Evolutionary conservation across 2,888 invertebrate species (phyloP).

Genomic region (Hydrotaea cyrtoneurina): DNA sequence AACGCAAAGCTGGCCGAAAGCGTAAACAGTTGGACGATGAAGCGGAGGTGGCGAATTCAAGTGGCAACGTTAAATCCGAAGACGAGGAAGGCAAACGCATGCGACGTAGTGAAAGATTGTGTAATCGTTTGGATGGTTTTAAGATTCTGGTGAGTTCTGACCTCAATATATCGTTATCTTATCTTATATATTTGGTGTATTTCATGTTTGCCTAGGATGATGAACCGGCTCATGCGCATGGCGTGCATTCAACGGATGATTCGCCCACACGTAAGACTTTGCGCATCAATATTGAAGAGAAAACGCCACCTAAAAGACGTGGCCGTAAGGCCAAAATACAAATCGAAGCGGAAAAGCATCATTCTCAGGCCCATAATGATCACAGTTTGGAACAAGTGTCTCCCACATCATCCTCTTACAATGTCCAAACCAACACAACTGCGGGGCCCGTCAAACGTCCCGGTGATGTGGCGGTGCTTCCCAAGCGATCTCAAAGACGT

Average conservation of each 20-base stretch:
- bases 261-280: slow-evolving; percentile 51
- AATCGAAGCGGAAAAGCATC: slow-evolving; percentile 53
- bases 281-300: slow-evolving; percentile 71
- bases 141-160: slow-evolving; percentile 69
- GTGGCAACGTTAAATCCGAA: slow-evolving; percentile 41
- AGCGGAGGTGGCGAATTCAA: slow-evolving; percentile 4
- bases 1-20: slow-evolving; percentile 72
- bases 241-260: slow-evolving; percentile 19
- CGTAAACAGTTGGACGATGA: slow-evolving; percentile 69
- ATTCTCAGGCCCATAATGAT: slow-evolving; percentile 27
- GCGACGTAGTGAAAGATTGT: slow-evolving; percentile 78
- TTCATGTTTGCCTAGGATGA: slow-evolving; percentile 16
- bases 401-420: slow-evolving; percentile 19
- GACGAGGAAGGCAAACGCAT: slow-evolving; percentile 73
- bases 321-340: slow-evolving; percentile 78
- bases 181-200: no score
- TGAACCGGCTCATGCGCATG: background rate
- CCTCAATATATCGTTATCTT: background rate
- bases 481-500: slow-evolving; percentile 82
- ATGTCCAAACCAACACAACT: background rate
- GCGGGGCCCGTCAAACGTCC: slow-evolving; percentile 68
- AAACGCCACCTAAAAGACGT: slow-evolving; percentile 79
- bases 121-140: slow-evolving; percentile 75
- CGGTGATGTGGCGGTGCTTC: slow-evolving; percentile 67
- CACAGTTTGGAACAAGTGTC: slow-evolving; percentile 52